Evolutionary conservation across 1,140 invertebrate species (phyloP), one percentile per base, ranked within the genome.

Genomic region (Papilio helenus): DNA sequence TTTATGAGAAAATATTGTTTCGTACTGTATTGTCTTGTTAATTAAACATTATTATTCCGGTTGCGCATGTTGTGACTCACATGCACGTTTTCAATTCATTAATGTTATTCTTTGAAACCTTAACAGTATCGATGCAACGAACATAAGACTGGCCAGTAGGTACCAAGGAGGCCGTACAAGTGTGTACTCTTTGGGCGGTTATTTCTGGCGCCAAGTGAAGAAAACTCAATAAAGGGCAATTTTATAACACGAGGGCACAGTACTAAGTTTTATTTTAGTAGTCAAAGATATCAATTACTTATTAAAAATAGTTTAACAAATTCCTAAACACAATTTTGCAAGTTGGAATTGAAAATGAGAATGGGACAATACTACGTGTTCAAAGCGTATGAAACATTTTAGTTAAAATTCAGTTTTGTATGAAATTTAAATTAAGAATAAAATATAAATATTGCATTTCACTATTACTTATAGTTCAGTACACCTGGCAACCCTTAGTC

Each of bases 61-160:
- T 68, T 68, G 26, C 26, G 61, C 4, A 68, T 29, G 61, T 29
- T 68, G 26, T 34, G 26, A 68, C 26, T 68, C 61, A 68, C 61
- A 29, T 68, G 61, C 61, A 68, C 61, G 61, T 68, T 68, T 68
- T 68, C 61, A 68, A 29, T 68, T 29, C 14, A 68, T 29, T 34
- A 29, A 18, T 68, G 23, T 68, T 68, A 68, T 68, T 68, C 61
- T 29, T 29, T 29, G 26, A 68, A 68, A 68, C 61, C 61, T 68
- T 68, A 68, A 68, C 61, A 29, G 58, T 14, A 65, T 65, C 26
- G 23, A 68, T 68, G 61, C 61, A 68, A 14, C 23, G 58, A 61
- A 26, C 23, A 26, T 34, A 65, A 65, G 61, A 34, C 61, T 68
- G 61, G 61, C 26, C 61, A 16, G 61, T 34, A 68, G 12, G 29